Percentiles rank a stretch among this genome's conserved stretches.
phyloP scores from a whole-genome alignment of 2,113 vertebrate genomes.

The Brachypteracias leptosomus region DNA sequence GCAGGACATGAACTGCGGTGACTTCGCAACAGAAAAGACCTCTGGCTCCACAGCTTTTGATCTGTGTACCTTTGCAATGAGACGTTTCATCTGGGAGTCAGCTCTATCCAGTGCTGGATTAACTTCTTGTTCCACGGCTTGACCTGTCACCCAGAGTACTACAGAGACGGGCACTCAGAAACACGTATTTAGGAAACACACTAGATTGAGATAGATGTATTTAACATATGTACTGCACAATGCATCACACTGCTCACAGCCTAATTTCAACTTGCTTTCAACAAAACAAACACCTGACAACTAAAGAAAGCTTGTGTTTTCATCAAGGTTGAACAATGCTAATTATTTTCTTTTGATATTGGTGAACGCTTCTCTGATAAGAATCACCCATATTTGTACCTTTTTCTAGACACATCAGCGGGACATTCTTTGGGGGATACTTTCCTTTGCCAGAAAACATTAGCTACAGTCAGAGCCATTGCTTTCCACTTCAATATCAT shows the following conservation, averaged over 20 bases:
- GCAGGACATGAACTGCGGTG: background rate
- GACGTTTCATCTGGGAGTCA: conserved; percentile 25
- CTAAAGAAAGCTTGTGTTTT: background rate
- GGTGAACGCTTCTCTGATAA: background rate
- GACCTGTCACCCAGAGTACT: background rate
- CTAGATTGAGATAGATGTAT: background rate
- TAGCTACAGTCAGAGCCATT: background rate
- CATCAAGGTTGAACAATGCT: background rate
- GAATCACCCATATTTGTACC: background rate
- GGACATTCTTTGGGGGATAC: background rate
- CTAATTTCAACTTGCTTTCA: background rate
- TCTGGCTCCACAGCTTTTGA: background rate
- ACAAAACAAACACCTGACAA: background rate
- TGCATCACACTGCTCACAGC: background rate
- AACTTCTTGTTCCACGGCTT: conserved; percentile 4
- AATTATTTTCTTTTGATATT: background rate
- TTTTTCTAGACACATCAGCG: background rate
- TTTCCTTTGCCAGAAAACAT: background rate
- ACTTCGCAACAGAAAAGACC: conserved; percentile 19
- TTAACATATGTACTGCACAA: background rate
- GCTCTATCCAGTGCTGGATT: conserved; percentile 12
- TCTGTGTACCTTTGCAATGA: conserved; percentile 13
- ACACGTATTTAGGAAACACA: background rate
- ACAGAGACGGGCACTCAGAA: conserved; percentile 10
- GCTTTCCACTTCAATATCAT: background rate